Evolutionary conservation across 2,797 vertebrate genomes (phyloP).

Genomic region (Darevskia nairensis): DNA sequence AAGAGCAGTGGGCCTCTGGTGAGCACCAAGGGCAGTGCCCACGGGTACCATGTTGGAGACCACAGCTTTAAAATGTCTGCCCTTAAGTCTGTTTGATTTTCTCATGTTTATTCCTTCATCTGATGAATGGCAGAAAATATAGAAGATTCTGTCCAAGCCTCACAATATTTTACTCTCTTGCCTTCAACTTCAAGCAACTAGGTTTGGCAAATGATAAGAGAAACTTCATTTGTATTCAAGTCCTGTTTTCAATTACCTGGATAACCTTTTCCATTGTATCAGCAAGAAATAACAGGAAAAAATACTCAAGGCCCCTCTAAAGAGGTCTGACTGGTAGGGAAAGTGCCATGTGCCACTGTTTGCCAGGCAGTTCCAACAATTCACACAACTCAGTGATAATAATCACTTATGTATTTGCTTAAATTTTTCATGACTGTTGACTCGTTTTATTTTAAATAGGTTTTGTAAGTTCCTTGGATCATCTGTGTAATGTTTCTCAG

Average conservation of each 20-base stretch:
- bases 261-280: conserved; percentile 74
- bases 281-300: conserved; percentile 66
- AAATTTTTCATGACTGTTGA: conserved; percentile 51
- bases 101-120: conserved; percentile 9
- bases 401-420: conserved; percentile 60
- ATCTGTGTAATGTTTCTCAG: neutral
- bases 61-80: no score
- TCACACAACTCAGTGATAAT: conserved; percentile 66
- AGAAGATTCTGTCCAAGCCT: neutral
- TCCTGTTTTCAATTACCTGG: conserved; percentile 73
- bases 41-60: no score
- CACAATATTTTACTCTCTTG: conserved; percentile 43
- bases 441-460: neutral
- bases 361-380: conserved; percentile 62
- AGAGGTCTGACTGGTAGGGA: conserved; percentile 18
- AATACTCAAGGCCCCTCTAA: conserved; percentile 64
- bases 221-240: conserved; percentile 64
- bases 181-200: conserved; percentile 49
- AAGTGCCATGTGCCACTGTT: conserved; percentile 41
- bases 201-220: conserved; percentile 52
- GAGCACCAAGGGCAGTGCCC: no score
- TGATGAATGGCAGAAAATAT: conserved; percentile 15
- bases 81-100: neutral
- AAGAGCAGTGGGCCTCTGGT: no score
- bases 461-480: neutral